Evolutionary conservation across 1,140 invertebrate species (phyloP), one percentile per base, ranked within the genome.

Genomic region (Drosophila arawakana): DNA sequence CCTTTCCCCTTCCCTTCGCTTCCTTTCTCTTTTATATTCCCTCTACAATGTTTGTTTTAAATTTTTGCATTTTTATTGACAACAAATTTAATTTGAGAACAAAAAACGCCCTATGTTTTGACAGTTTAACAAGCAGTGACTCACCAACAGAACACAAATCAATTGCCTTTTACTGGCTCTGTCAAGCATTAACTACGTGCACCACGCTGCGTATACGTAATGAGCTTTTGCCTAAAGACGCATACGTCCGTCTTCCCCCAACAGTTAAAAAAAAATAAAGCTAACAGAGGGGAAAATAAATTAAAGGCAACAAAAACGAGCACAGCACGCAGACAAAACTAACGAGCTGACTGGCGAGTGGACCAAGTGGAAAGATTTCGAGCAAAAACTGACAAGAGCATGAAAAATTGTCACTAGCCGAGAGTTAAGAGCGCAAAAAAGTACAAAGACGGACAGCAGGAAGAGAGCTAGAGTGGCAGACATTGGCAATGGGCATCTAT

Each of bases 331-430:
- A 60, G 66, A 68, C 62, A 61, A 78, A 86, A 85, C 82, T 85
- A 85, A 85, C 82, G 82, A 85, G 76, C 81, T 78, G 78, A 54
- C 13, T 30, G 59, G 50, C 72, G 50, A 71, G 58, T 50, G 66
- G 52, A 57, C n/a, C 68, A 55, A 47, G 50, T 63, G 57, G 43
- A 73, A 30, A 18, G 49, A 18, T 35, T 15, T 13, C 47, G 50
- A 39, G 58, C 55, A 82, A 82, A 85, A 89, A 84, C 84, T 89
- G 84, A 84, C 84, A 89, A 89, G 78, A 89, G 80, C 85, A 89
- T 89, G 84, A 89, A 89, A 89, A 89, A 89, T 89, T 89, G 84
- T 89, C 84, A 89, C 80, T 84, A 73, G 54, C 80, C 49, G 84
- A 86, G 83, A 88, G 83, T 88, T 67, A 67, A 34, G 54, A 37